These are phyloP conservation scores for Sinocyclocheilus grahami DNA, from an alignment of 2,113 vertebrate genomes.

Conservation along the genomic window DNA sequence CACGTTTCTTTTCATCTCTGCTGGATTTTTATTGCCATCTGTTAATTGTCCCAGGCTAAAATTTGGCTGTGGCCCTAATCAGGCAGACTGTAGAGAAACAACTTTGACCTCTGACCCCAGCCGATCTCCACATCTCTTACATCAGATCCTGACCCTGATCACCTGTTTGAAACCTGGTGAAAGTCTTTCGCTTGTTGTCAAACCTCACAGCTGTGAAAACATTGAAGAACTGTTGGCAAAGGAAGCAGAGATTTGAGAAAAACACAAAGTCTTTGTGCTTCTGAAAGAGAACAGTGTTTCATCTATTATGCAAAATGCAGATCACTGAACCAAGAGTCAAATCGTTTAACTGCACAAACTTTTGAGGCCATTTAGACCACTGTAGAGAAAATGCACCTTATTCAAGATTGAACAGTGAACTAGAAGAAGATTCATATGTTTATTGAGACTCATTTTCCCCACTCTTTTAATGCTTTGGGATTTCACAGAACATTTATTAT, in stretches of 20 bases:
- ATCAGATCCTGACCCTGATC: neutral
- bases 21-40: neutral
- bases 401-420: neutral
- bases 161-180: constrained; percentile 19
- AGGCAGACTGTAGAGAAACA: neutral
- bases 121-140: no score
- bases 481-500: no score
- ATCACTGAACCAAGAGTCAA: constrained; percentile 52
- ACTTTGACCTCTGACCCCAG: constrained; percentile 1
- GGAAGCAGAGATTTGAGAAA: constrained; percentile 61
- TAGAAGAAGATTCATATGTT: neutral
- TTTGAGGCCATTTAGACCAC: neutral
- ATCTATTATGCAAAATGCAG: constrained; percentile 57
- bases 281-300: constrained; percentile 75
- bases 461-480: no score
- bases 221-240: constrained; percentile 30
- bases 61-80: neutral
- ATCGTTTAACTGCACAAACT: neutral
- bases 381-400: neutral
- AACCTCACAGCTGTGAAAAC: constrained; percentile 73
- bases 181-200: constrained; percentile 64
- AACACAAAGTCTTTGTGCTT: constrained; percentile 43
- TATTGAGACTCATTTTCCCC: neutral
- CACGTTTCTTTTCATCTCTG: neutral
- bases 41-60: constrained; percentile 26